phyloP scores from a whole-genome alignment of 2,888 invertebrate genomes.

The Laspeyria flexula region DNA sequence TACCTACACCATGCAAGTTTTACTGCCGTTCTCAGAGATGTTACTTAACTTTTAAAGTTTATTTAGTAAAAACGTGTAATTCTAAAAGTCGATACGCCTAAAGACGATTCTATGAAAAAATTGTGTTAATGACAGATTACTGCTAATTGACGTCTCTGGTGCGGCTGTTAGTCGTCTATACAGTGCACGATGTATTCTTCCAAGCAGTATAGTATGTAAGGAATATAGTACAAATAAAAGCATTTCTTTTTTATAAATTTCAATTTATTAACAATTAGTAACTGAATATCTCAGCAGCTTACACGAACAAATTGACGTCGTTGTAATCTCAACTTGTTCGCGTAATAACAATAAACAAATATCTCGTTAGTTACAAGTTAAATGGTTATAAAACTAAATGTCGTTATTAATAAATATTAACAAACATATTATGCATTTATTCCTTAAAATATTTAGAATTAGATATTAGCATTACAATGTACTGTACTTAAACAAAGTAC shows the following conservation, averaged over 20 bases:
- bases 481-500: slow-evolving; percentile 41
- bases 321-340: slow-evolving; percentile 49
- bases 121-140: too few relatives aligned
- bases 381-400: slow-evolving; percentile 65
- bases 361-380: slow-evolving; percentile 74
- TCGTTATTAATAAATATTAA: slow-evolving; percentile 83
- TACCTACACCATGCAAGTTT: too few relatives aligned
- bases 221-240: too few relatives aligned
- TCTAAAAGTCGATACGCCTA: too few relatives aligned
- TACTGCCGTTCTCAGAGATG: too few relatives aligned
- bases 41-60: too few relatives aligned
- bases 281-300: slow-evolving; percentile 68
- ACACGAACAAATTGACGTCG: slow-evolving; percentile 54
- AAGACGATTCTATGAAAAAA: too few relatives aligned
- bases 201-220: too few relatives aligned
- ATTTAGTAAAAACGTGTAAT: too few relatives aligned
- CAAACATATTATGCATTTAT: slow-evolving; percentile 70
- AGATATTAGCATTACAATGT: slow-evolving; percentile 39
- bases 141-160: too few relatives aligned
- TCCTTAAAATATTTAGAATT: slow-evolving; percentile 44
- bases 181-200: too few relatives aligned
- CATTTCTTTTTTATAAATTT: slow-evolving; percentile 63
- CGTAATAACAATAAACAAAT: slow-evolving; percentile 73
- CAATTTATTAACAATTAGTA: slow-evolving; percentile 86
- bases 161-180: too few relatives aligned